Percentiles rank a stretch among this genome's conserved stretches.
Conservation (phyloP, 1,140 invertebrate species). For the Triops longicaudatus region DNA sequence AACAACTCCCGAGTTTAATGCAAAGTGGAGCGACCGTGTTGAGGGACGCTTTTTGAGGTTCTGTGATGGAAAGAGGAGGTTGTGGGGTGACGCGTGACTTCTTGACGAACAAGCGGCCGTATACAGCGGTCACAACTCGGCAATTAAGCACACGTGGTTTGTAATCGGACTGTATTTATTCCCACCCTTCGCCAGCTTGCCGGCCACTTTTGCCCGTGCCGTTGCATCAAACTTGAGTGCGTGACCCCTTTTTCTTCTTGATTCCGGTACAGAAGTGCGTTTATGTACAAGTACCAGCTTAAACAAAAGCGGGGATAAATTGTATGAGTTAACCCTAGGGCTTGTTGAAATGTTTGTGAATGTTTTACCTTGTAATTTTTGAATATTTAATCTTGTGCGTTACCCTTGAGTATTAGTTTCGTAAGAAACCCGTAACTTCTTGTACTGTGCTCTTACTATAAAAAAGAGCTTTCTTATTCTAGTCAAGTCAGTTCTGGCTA, state of each 20-base stretch:
- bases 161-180: neutral
- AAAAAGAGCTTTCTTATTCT: no score
- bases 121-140: constrained; percentile 6
- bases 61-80: neutral
- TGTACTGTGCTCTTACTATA: no score
- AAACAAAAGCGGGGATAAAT: no score
- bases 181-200: neutral
- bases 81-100: neutral
- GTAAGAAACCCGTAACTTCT: no score
- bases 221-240: neutral
- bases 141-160: neutral
- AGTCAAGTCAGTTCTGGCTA: no score
- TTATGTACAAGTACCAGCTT: no score
- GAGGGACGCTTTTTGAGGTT: neutral
- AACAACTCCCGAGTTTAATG: neutral
- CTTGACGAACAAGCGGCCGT: neutral
- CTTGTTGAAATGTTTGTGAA: no score
- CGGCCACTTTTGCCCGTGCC: neutral
- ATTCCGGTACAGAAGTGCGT: neutral
- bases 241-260: neutral
- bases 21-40: neutral
- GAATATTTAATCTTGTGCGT: no score
- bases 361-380: no score
- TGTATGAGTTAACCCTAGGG: no score
- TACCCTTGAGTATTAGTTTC: no score